These are phyloP conservation scores for Caenorhabditis sp. DNA, from an alignment of 2,888 invertebrate species.

Conservation along the genomic window DNA sequence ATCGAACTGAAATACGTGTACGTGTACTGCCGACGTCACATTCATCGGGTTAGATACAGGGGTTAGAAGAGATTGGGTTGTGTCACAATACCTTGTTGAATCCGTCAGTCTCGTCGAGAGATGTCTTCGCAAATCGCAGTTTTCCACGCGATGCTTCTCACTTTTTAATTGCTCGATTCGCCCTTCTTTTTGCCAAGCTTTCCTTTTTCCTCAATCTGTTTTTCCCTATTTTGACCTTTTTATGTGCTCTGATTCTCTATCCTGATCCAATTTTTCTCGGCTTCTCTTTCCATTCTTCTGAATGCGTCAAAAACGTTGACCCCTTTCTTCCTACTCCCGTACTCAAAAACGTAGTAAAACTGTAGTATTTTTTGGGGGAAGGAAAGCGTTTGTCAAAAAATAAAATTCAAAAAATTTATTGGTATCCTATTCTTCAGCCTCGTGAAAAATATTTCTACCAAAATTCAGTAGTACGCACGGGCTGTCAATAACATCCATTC, in stretches of 20 bases:
- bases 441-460: too few relatives aligned
- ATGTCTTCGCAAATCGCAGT: conserved; percentile 5
- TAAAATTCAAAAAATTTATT: conserved; percentile 6
- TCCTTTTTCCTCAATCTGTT: conserved; percentile 18
- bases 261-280: conserved; percentile 10
- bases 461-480: conserved; percentile 15
- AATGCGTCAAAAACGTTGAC: background rate
- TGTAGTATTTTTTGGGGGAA: too few relatives aligned
- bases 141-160: conserved; percentile 16
- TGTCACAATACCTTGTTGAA: background rate
- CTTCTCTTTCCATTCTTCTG: conserved; percentile 3
- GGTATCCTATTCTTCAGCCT: too few relatives aligned
- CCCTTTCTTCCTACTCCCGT: background rate
- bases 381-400: conserved; percentile 1
- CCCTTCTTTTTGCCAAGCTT: background rate
- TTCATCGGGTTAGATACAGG: conserved; percentile 1
- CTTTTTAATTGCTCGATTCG: conserved; percentile 41
- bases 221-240: conserved; percentile 36
- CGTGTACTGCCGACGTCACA: conserved; percentile 8
- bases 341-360: conserved; percentile 20
- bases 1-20: background rate
- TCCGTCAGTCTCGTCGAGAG: background rate
- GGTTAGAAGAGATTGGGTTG: background rate
- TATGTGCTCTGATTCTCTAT: conserved; percentile 8
- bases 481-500: conserved; percentile 43